Evolutionary conservation across 2,797 vertebrate species (phyloP).

Genomic region (Sylvia borin): DNA sequence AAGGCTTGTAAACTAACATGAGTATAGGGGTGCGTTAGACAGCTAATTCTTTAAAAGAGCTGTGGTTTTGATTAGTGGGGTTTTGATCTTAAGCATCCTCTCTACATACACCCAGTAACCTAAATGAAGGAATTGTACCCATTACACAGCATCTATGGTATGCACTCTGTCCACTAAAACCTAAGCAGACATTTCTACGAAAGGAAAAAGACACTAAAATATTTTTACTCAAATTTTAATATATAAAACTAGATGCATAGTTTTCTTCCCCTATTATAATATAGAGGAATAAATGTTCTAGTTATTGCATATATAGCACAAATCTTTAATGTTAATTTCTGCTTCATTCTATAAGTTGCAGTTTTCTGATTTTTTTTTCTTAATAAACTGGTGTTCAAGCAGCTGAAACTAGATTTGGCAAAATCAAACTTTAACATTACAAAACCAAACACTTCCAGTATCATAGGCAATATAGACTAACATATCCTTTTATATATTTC

Average conservation of each 20-base stretch:
- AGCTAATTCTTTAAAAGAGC: not conserved
- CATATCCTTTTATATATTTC: not conserved
- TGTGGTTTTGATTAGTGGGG: not conserved
- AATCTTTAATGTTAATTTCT: not conserved
- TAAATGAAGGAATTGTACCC: not conserved
- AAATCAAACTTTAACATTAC: not conserved
- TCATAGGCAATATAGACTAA: not conserved
- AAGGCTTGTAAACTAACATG: not conserved
- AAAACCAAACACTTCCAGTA: not conserved
- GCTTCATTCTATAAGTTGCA: not conserved
- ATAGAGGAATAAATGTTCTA: not conserved
- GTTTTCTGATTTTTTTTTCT: not conserved
- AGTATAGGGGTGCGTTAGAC: not conserved
- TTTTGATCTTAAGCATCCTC: not conserved
- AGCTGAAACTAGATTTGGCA: not conserved
- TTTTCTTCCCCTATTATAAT: not conserved
- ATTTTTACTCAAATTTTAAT: not conserved
- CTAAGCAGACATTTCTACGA: not conserved
- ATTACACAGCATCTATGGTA: not conserved
- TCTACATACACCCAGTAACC: not conserved
- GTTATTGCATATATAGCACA: not conserved
- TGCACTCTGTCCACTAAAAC: not conserved
- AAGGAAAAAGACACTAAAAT: not conserved
- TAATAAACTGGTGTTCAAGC: not conserved
- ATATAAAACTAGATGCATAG: accelerated